These are phyloP conservation scores for Lasioglossum figueresi DNA, from an alignment of 2,888 invertebrate species.

Conservation along the genomic window DNA sequence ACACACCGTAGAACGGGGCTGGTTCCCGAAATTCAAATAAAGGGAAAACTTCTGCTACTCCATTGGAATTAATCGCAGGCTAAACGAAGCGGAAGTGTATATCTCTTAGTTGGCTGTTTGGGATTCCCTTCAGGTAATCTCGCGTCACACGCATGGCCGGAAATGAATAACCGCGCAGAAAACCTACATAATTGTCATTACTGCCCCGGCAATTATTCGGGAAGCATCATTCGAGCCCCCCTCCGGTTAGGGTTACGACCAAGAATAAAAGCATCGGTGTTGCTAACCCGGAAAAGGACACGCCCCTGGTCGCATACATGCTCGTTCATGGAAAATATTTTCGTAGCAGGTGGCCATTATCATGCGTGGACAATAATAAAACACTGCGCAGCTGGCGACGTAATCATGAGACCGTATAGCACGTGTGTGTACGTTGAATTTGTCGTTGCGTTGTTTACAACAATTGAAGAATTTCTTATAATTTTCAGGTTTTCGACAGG, in stretches of 20 bases:
- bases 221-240: constrained; percentile 45
- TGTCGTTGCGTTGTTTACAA: not conserved
- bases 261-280: constrained; percentile 48
- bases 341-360: constrained; percentile 36
- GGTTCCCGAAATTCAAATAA: not conserved
- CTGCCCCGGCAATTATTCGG: constrained; percentile 61
- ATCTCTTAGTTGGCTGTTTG: constrained; percentile 33
- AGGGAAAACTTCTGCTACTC: not conserved
- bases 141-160: constrained; percentile 48
- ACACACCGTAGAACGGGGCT: not conserved
- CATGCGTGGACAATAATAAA: not conserved
- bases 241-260: constrained; percentile 39
- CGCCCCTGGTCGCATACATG: constrained; percentile 51
- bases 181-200: constrained; percentile 62
- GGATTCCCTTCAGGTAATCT: constrained; percentile 36
- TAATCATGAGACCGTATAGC: not conserved
- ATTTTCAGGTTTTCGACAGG: not conserved
- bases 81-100: not conserved
- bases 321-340: constrained; percentile 39
- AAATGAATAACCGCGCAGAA: constrained; percentile 51
- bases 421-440: not conserved
- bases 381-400: not conserved
- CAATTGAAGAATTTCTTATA: not conserved
- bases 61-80: constrained; percentile 4
- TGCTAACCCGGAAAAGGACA: constrained; percentile 56